Evolutionary conservation across 2,888 invertebrate genomes (phyloP), one percentile per base, ranked within the genome.

Genomic region (Meliscaeva auricollis): DNA sequence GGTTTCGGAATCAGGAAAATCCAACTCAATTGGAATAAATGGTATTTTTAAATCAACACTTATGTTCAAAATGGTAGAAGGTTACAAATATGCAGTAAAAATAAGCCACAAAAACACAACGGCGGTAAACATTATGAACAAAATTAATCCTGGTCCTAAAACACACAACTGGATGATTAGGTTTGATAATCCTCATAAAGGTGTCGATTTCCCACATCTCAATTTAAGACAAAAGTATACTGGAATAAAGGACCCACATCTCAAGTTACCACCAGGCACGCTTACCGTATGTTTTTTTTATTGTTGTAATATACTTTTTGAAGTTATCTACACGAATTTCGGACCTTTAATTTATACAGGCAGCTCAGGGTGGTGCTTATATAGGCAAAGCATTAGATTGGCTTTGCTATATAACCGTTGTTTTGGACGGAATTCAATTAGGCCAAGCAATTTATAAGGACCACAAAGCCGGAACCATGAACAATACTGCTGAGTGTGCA

Each of bases 331-430:
- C 7, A 0, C n/a, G 5, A 54, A 54, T 8, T n/a, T n/a, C n/a
- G n/a, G n/a, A n/a, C n/a, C n/a, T n/a, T n/a, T 54, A 6, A 30
- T 26, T 54, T 20, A 38, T 64, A n/a, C 32, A 66, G 64, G 64
- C 20, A 0, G 64, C 32, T 5, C 6, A 48, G 5, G 8, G 13
- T 7, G 32, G 13, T 32, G 46, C 48, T 0, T 48, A 66, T 20
- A 8, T 15, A 48, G 48, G 4, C 3, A 66, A 48, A 20, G 11
- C 11, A 0, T 13, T 64, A 1, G 32, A 64, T 32, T 30, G 17
- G 6, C 1, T 66, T 8, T 48, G 48, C 17, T 30, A 66, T 11
- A 0, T 9, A 0, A 44, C 48, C 3, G 2, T 66, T 0, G 5
- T n/a, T n/a, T 0, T 8, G 5, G 64, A 64, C 5, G 35, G 20